A percentile compares a stretch with the other conserved stretches of the same genome.
phyloP scores from a whole-genome alignment of 2,888 invertebrate genomes.

The Tridacna crocea region DNA sequence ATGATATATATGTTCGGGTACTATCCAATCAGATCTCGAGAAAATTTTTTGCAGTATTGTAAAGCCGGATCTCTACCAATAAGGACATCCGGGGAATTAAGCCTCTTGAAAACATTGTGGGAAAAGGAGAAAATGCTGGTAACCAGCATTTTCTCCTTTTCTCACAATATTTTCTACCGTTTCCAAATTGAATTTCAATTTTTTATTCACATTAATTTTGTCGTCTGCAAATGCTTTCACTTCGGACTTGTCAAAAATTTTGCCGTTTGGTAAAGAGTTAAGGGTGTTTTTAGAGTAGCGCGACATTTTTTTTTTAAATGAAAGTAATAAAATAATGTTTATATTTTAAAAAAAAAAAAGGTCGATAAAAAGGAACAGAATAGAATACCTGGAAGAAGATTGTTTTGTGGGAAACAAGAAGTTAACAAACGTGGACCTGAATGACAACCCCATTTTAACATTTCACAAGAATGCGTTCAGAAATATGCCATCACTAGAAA shows the following conservation, averaged over 20 bases:
- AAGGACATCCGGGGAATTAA: too few relatives aligned
- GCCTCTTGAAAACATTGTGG: background rate
- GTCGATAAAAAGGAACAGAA: constrained; percentile 92
- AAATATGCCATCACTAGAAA: constrained; percentile 90
- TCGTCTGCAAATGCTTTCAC: too few relatives aligned
- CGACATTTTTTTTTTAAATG: background rate
- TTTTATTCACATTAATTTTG: too few relatives aligned
- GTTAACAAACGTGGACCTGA: constrained; percentile 91
- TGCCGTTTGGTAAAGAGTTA: too few relatives aligned
- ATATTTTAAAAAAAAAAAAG: constrained; percentile 85
- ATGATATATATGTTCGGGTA: too few relatives aligned
- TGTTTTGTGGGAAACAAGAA: constrained; percentile 89
- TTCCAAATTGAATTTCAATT: too few relatives aligned
- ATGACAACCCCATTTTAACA: constrained; percentile 91
- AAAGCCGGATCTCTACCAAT: too few relatives aligned
- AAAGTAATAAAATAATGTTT: background rate
- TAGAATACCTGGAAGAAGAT: constrained; percentile 90
- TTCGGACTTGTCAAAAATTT: too few relatives aligned
- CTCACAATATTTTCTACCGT: too few relatives aligned
- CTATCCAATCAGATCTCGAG: too few relatives aligned
- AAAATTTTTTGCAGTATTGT: too few relatives aligned
- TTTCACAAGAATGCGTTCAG: constrained; percentile 90
- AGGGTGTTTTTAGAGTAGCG: background rate
- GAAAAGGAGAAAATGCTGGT: background rate
- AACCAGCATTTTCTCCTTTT: background rate